A percentile compares a stretch with the other conserved stretches of the same genome.
Evolutionary conservation across 1,140 invertebrate genomes (phyloP).

Genomic region (Drosophila seguyi): DNA sequence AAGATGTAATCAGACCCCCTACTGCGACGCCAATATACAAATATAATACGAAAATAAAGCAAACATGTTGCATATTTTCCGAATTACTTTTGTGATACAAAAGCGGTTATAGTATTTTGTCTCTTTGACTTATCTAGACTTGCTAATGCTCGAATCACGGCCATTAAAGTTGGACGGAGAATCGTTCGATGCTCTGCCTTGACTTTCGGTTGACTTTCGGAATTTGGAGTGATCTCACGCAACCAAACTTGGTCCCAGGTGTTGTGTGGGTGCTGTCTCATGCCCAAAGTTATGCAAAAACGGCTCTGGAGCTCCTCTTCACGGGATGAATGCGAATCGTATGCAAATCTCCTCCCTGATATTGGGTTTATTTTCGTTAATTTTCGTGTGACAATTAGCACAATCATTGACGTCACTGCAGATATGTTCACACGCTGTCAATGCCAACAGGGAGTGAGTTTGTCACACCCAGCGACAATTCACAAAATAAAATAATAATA

Average conservation of each 20-base stretch:
- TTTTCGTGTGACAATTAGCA: slow-evolving; percentile 32
- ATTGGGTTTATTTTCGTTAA: slow-evolving; percentile 19
- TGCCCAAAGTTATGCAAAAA: slow-evolving; percentile 5
- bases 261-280: slow-evolving; percentile 14
- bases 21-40: slow-evolving; percentile 14
- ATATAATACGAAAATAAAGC: not conserved
- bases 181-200: slow-evolving; percentile 12
- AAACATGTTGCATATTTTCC: slow-evolving; percentile 18
- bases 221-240: slow-evolving; percentile 23
- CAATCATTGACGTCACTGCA: slow-evolving; percentile 41
- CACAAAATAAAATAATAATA: slow-evolving; percentile 1
- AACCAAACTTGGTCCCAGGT: not conserved
- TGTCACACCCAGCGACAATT: slow-evolving; percentile 5
- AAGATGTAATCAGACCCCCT: slow-evolving; percentile 24
- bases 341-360: slow-evolving; percentile 1
- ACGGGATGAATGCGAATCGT: not conserved
- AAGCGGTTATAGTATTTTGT: slow-evolving; percentile 14
- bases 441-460: slow-evolving; percentile 7
- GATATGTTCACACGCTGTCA: slow-evolving; percentile 45
- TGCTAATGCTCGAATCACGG: slow-evolving; percentile 42
- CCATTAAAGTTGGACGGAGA: not conserved
- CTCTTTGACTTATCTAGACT: slow-evolving; percentile 29
- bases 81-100: slow-evolving; percentile 25
- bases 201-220: not conserved
- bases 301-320: not conserved